Conservation (phyloP, 2,888 invertebrate genomes). For the Nemotelus pantherinus region DNA sequence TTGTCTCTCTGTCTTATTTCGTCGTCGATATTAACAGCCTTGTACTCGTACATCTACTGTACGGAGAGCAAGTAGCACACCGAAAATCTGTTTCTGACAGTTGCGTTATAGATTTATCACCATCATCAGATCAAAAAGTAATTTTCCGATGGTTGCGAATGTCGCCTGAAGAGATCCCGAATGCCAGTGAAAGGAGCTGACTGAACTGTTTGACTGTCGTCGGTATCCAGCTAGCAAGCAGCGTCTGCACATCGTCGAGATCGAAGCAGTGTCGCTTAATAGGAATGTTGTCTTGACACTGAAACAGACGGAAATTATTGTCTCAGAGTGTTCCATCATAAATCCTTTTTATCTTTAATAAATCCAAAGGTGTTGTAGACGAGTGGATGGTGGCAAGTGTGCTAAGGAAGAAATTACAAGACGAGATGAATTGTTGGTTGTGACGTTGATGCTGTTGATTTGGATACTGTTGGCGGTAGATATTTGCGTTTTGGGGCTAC, state of each 20-base stretch:
- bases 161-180: neutral
- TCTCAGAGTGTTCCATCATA: constrained; percentile 46
- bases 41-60: too few relatives aligned
- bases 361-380: constrained; percentile 38
- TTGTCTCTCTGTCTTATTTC: constrained; percentile 12
- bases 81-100: constrained; percentile 31
- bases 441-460: constrained; percentile 26
- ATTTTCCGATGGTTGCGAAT: constrained; percentile 36
- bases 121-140: constrained; percentile 43
- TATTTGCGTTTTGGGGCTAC: constrained; percentile 5
- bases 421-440: constrained; percentile 5
- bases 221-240: neutral
- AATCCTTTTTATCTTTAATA: constrained; percentile 50
- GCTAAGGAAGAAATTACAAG: constrained; percentile 17
- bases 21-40: neutral
- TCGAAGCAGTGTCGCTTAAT: neutral
- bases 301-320: constrained; percentile 44
- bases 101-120: constrained; percentile 44
- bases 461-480: neutral
- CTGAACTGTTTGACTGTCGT: neutral
- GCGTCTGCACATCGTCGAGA: too few relatives aligned
- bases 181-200: constrained; percentile 5
- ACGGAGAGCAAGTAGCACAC: neutral
- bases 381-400: constrained; percentile 16
- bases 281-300: constrained; percentile 35